These are phyloP conservation scores for Hycleus phaleratus DNA, from an alignment of 1,140 invertebrate species.

Conservation along the genomic window DNA sequence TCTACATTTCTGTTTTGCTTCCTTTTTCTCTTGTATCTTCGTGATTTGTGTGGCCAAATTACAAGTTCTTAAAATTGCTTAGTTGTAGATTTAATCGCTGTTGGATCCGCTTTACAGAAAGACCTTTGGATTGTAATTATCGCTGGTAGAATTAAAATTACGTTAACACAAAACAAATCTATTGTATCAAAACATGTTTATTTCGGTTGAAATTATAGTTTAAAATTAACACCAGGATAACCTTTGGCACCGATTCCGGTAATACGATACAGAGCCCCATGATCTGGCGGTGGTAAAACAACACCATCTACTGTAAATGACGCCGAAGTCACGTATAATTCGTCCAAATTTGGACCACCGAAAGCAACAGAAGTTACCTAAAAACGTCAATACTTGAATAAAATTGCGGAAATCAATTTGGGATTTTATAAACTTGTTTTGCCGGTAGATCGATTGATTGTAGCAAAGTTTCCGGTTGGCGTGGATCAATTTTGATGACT, in stretches of 20 bases:
- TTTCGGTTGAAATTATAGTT: background rate
- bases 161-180: no score
- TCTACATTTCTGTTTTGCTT: no score
- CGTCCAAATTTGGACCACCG: conserved; percentile 65
- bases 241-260: conserved; percentile 28
- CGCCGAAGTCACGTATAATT: conserved; percentile 67
- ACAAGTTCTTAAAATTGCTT: no score
- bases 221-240: background rate
- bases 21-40: no score
- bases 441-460: conserved; percentile 25
- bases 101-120: no score
- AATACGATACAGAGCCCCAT: conserved; percentile 25
- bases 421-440: conserved; percentile 17
- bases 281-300: conserved; percentile 24
- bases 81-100: no score
- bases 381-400: background rate
- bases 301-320: conserved; percentile 23
- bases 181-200: background rate
- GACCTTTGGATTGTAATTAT: no score
- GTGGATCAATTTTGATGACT: conserved; percentile 34
- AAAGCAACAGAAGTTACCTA: conserved; percentile 72
- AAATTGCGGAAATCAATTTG: no score
- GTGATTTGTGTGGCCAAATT: no score
- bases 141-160: no score
- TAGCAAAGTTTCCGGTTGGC: conserved; percentile 25